Evolutionary conservation across 2,113 vertebrate species (phyloP).

Genomic region (Lepidothrix coronata): DNA sequence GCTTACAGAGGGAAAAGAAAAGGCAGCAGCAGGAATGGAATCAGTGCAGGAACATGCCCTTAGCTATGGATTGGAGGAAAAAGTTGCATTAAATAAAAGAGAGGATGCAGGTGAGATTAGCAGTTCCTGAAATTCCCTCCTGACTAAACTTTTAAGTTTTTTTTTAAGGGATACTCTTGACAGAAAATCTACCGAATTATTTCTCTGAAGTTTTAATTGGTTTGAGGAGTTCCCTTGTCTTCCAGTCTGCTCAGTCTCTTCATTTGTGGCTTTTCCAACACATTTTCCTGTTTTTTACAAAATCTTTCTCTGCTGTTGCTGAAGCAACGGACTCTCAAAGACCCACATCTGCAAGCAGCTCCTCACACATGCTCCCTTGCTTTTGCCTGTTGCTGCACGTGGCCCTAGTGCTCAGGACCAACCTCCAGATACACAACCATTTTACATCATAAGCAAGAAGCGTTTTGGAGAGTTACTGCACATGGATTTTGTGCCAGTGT

Average conservation of each 20-base stretch:
- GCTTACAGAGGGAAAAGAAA: conserved; percentile 20
- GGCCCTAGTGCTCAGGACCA: background rate
- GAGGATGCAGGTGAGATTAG: background rate
- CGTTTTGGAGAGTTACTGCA: background rate
- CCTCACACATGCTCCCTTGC: background rate
- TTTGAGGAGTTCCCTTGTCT: background rate
- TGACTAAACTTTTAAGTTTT: background rate
- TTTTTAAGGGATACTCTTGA: background rate
- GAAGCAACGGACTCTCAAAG: background rate
- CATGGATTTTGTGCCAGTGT: background rate
- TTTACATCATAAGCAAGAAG: background rate
- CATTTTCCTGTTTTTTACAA: background rate
- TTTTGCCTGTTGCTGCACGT: background rate
- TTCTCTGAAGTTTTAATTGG: background rate
- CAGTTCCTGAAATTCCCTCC: background rate
- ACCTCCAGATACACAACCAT: background rate
- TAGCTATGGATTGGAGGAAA: background rate
- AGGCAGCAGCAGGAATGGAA: conserved; percentile 6
- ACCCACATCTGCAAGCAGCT: background rate
- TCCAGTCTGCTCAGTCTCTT: background rate
- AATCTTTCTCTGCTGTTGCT: background rate
- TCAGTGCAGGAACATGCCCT: background rate
- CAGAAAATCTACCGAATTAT: background rate
- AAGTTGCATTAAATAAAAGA: background rate
- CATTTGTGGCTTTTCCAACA: background rate